These are phyloP conservation scores for Cygnus buccinator DNA, from an alignment of 2,113 vertebrate species.

Conservation along the genomic window DNA sequence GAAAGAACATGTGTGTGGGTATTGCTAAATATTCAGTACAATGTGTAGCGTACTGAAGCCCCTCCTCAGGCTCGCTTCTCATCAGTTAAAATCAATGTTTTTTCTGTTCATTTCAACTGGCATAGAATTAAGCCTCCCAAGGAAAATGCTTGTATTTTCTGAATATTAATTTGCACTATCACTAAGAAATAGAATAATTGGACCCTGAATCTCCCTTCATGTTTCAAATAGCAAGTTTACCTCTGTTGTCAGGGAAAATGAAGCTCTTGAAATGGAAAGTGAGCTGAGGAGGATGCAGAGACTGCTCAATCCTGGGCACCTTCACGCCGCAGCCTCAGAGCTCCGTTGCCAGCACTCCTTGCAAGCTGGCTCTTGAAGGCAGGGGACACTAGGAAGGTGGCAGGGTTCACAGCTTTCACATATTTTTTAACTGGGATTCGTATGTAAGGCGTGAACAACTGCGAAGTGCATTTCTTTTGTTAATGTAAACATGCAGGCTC, in stretches of 20 bases:
- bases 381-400: not conserved
- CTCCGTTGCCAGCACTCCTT: not conserved
- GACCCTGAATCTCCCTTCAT: not conserved
- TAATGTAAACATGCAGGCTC: not conserved
- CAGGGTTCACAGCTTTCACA: not conserved
- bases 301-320: not conserved
- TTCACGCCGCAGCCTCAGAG: not conserved
- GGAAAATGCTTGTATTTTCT: not conserved
- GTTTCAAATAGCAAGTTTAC: not conserved
- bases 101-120: not conserved
- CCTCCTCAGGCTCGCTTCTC: not conserved
- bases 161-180: not conserved
- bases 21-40: not conserved
- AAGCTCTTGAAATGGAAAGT: not conserved
- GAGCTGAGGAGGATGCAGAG: not conserved
- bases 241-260: not conserved
- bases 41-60: not conserved
- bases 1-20: not conserved
- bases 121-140: not conserved
- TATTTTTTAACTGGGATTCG: not conserved
- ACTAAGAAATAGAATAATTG: constrained; percentile 11
- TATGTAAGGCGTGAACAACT: not conserved
- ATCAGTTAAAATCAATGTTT: not conserved
- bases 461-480: not conserved
- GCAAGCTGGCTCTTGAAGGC: not conserved